These are phyloP conservation scores for Dallia pectoralis DNA, from an alignment of 2,797 vertebrate species.

Conservation along the genomic window DNA sequence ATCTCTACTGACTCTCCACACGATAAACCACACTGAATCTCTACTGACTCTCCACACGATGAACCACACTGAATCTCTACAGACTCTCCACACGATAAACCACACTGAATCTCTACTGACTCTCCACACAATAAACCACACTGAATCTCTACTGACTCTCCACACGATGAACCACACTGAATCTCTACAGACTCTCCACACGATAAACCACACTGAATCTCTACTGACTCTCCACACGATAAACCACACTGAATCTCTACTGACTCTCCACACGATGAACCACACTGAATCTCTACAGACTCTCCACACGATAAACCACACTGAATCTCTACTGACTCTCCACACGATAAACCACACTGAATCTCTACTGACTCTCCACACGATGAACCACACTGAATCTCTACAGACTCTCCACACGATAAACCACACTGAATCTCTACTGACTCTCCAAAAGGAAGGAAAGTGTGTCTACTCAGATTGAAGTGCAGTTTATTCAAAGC, in stretches of 20 bases:
- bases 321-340: not conserved
- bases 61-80: conserved; percentile 1
- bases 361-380: not conserved
- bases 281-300: not conserved
- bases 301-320: not conserved
- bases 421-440: not conserved
- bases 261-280: not conserved
- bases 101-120: conserved; percentile 2
- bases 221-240: not conserved
- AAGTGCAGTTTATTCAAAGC: no score
- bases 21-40: not conserved
- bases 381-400: not conserved
- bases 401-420: not conserved
- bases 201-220: not conserved
- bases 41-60: not conserved
- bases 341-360: not conserved
- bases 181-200: not conserved
- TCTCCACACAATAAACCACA: not conserved
- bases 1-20: not conserved
- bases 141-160: not conserved
- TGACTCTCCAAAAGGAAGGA: no score
- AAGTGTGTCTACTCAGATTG: no score
- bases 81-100: not conserved
- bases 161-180: not conserved
- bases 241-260: not conserved